These are phyloP conservation scores for Clepsis dumicolana DNA, from an alignment of 2,888 invertebrate species.

Conservation along the genomic window DNA sequence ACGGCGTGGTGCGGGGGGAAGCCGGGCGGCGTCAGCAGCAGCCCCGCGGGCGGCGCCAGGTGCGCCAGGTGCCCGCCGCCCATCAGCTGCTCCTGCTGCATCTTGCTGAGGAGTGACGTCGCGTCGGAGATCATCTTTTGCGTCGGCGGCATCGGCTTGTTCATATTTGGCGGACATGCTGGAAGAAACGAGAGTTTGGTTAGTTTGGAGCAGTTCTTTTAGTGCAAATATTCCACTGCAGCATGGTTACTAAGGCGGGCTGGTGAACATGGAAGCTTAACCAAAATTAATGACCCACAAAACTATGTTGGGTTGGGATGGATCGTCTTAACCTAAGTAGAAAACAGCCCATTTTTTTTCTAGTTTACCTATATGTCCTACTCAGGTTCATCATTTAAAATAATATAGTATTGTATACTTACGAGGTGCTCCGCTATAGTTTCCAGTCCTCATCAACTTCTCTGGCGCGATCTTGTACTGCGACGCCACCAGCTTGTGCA, in stretches of 20 bases:
- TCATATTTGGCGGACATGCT: slow-evolving; percentile 89
- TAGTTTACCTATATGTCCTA: background rate
- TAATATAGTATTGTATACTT: slow-evolving; percentile 72
- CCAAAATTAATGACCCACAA: background rate
- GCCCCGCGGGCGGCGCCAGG: slow-evolving; percentile 84
- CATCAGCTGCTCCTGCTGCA: slow-evolving; percentile 89
- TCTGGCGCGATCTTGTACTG: slow-evolving; percentile 99
- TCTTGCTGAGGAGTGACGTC: slow-evolving; percentile 88
- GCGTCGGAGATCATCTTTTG: slow-evolving; percentile 92
- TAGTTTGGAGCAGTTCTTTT: background rate
- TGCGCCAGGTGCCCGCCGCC: slow-evolving; percentile 85
- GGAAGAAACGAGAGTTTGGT: slow-evolving; percentile 57
- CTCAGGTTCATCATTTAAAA: background rate
- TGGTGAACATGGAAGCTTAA: background rate
- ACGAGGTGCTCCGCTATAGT: slow-evolving; percentile 94
- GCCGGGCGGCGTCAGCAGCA: slow-evolving; percentile 92
- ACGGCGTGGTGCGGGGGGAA: slow-evolving; percentile 91
- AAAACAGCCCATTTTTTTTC: background rate
- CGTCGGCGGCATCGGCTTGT: slow-evolving; percentile 92
- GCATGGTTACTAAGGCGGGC: background rate
- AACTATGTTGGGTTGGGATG: background rate
- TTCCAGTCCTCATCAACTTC: slow-evolving; percentile 98
- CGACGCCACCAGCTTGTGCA: slow-evolving; percentile 97
- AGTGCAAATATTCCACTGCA: background rate
- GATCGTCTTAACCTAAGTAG: background rate